phyloP scores from a whole-genome alignment of 2,797 vertebrate species.

The Tangara arthus region DNA sequence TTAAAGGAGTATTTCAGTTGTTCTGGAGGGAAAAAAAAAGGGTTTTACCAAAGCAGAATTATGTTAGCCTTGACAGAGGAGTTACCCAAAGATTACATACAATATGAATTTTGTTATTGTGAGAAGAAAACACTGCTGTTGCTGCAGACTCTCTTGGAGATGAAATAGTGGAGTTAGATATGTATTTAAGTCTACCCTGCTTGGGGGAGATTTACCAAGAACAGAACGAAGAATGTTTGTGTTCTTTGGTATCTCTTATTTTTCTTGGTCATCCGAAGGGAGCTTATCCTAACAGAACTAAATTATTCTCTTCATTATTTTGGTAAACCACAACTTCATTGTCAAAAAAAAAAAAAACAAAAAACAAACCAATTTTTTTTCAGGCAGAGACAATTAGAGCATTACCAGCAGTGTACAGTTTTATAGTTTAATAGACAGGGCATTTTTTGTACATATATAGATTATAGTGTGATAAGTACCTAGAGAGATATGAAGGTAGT shows the following conservation, averaged over 20 bases:
- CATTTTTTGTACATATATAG: background rate
- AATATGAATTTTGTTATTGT: rapidly evolving
- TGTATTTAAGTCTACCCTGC: background rate
- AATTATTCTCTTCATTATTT: background rate
- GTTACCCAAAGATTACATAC: background rate
- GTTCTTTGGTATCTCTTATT: background rate
- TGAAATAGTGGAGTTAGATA: background rate
- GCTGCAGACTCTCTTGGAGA: background rate
- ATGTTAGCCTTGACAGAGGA: background rate
- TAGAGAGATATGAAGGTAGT: background rate
- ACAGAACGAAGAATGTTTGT: background rate
- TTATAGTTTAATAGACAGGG: background rate
- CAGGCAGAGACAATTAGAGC: background rate
- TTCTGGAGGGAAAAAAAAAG: background rate
- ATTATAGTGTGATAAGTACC: background rate
- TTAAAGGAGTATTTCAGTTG: background rate
- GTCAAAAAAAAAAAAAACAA: rapidly evolving
- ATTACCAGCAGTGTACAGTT: background rate
- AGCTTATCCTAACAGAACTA: background rate
- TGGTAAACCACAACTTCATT: background rate
- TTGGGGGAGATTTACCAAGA: background rate
- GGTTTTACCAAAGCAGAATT: background rate
- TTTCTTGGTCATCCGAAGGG: background rate
- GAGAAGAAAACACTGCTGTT: background rate
- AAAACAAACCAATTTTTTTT: background rate